A percentile compares a stretch with the other conserved stretches of the same genome.
phyloP scores from a whole-genome alignment of 2,113 vertebrate species.

The Callopanchax toddi region DNA sequence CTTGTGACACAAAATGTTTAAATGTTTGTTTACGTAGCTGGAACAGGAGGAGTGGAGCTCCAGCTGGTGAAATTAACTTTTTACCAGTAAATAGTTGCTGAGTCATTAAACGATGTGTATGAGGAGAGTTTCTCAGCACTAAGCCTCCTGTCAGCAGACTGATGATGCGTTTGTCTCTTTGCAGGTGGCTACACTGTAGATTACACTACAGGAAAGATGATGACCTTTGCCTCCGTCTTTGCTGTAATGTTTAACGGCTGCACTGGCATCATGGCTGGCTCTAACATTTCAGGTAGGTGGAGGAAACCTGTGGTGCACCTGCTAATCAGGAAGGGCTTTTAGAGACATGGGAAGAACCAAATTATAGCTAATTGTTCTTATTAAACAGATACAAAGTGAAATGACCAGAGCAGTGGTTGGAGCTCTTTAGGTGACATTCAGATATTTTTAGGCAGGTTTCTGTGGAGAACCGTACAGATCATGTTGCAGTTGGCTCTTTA shows the following conservation, averaged over 20 bases:
- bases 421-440: too few relatives aligned
- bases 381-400: not conserved
- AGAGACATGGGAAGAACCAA: too few relatives aligned
- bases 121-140: slow-evolving; percentile 4
- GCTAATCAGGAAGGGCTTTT: not conserved
- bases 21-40: too few relatives aligned
- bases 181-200: slow-evolving; percentile 81
- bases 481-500: too few relatives aligned
- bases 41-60: too few relatives aligned
- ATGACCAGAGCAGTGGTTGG: too few relatives aligned
- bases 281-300: slow-evolving; percentile 87
- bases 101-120: not conserved
- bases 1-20: too few relatives aligned
- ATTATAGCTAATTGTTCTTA: not conserved
- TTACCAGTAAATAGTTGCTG: not conserved
- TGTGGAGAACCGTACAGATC: too few relatives aligned
- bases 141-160: slow-evolving; percentile 16
- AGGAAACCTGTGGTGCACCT: not conserved
- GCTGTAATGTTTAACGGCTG: slow-evolving; percentile 92
- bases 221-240: slow-evolving; percentile 86
- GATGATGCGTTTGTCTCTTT: slow-evolving; percentile 18
- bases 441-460: too few relatives aligned
- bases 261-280: slow-evolving; percentile 91
- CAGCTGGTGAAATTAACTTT: not conserved
- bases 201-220: slow-evolving; percentile 83